Conservation (phyloP, 2,797 vertebrate species). For the Huso huso region DNA sequence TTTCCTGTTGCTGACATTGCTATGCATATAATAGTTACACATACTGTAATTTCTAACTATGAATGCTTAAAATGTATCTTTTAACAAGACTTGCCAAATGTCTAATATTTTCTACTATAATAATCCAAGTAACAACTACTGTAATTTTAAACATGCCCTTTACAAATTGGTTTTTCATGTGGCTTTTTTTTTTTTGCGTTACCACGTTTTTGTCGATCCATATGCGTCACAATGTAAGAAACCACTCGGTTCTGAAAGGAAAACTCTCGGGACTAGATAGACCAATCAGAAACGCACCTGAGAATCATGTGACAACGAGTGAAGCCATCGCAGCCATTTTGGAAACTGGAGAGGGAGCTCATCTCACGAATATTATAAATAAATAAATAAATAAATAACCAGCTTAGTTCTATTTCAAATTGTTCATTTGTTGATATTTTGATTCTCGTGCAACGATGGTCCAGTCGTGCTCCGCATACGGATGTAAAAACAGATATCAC, state of each 20-base stretch:
- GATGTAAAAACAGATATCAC: conserved; percentile 91
- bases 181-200: no score
- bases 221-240: neutral
- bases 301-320: conserved; percentile 22
- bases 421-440: neutral
- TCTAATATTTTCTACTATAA: no score
- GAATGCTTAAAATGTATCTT: no score
- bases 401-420: conserved; percentile 5
- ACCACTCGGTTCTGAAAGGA: neutral
- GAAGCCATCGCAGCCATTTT: conserved; percentile 67
- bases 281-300: conserved; percentile 13
- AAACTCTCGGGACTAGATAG: conserved; percentile 1
- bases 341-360: conserved; percentile 50
- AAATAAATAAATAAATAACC: conserved; percentile 16
- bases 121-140: no score
- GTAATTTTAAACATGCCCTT: no score
- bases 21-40: no score
- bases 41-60: no score
- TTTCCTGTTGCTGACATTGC: no score
- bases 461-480: conserved; percentile 89
- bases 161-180: no score
- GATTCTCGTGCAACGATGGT: conserved; percentile 62
- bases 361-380: conserved; percentile 11
- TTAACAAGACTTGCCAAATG: no score
- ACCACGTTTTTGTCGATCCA: neutral